Conservation (phyloP, 1,140 invertebrate species). For the Bilobella aurantiaca region DNA sequence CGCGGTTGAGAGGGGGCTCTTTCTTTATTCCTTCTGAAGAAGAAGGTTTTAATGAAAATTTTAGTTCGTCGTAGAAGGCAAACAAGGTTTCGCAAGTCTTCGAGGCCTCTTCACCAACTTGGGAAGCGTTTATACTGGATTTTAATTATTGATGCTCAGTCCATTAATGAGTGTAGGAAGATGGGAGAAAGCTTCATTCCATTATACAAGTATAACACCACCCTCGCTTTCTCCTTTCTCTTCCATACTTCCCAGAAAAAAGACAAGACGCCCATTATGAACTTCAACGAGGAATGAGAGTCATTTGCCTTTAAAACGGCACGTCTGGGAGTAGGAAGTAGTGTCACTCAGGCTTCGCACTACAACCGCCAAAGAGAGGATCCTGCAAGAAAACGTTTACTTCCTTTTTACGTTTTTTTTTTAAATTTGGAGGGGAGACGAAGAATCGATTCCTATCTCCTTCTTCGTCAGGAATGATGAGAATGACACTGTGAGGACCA, state of each 20-base stretch:
- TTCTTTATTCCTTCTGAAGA: constrained; percentile 2
- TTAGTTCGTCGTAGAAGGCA: neutral
- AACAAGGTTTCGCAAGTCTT: neutral
- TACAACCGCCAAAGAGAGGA: no score
- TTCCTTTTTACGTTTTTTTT: no score
- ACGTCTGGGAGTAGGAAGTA: constrained; percentile 19
- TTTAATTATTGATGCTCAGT: constrained; percentile 20
- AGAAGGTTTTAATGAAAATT: constrained; percentile 18
- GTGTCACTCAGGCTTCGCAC: constrained; percentile 13
- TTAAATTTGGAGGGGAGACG: neutral
- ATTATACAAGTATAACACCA: neutral
- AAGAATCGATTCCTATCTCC: neutral
- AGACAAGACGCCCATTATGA: neutral
- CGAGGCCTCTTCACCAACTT: neutral
- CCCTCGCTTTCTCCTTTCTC: constrained; percentile 5
- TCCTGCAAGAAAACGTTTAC: no score
- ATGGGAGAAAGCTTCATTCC: constrained; percentile 8
- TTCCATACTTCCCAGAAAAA: neutral
- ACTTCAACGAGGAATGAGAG: constrained; percentile 7
- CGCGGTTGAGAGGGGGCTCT: no score
- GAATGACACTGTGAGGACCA: no score
- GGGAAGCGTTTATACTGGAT: constrained; percentile 17
- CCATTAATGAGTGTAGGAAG: constrained; percentile 13
- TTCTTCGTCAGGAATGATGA: neutral
- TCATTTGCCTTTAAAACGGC: constrained; percentile 26